These are phyloP conservation scores for Drosophila hydei DNA, from an alignment of 1,140 invertebrate species.

Conservation along the genomic window DNA sequence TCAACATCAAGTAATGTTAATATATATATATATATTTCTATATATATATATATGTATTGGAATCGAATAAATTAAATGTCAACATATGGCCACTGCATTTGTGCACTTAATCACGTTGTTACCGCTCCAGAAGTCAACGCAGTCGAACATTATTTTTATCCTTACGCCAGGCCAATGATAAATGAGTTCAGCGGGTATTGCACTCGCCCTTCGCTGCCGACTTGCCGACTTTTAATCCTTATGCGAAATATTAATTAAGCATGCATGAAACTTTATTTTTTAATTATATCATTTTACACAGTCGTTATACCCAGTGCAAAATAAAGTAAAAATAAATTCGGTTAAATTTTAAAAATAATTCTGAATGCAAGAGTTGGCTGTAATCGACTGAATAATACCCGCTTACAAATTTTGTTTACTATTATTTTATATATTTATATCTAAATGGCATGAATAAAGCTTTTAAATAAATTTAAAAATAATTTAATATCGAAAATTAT, in stretches of 20 bases:
- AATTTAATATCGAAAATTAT: too few relatives aligned
- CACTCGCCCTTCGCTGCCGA: background rate
- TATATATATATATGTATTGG: background rate
- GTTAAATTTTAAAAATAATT: background rate
- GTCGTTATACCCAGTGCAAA: background rate
- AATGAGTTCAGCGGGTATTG: constrained; percentile 10
- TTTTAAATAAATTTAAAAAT: too few relatives aligned
- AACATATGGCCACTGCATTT: constrained; percentile 53
- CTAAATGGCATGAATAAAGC: too few relatives aligned
- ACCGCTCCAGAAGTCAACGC: constrained; percentile 30
- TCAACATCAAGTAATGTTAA: constrained; percentile 36
- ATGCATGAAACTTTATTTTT: background rate
- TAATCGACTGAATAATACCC: too few relatives aligned
- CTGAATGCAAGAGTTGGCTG: too few relatives aligned
- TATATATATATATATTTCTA: background rate
- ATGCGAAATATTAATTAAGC: constrained; percentile 8
- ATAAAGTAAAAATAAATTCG: background rate
- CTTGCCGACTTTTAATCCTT: constrained; percentile 1
- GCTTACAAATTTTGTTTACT: too few relatives aligned
- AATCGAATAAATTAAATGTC: constrained; percentile 71
- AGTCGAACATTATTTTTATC: constrained; percentile 29
- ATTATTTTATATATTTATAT: too few relatives aligned
- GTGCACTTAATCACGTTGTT: constrained; percentile 68
- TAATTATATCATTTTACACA: background rate
- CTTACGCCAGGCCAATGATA: constrained; percentile 23